phyloP scores from a whole-genome alignment of 2,797 vertebrate species.

The Danionella dracula region DNA sequence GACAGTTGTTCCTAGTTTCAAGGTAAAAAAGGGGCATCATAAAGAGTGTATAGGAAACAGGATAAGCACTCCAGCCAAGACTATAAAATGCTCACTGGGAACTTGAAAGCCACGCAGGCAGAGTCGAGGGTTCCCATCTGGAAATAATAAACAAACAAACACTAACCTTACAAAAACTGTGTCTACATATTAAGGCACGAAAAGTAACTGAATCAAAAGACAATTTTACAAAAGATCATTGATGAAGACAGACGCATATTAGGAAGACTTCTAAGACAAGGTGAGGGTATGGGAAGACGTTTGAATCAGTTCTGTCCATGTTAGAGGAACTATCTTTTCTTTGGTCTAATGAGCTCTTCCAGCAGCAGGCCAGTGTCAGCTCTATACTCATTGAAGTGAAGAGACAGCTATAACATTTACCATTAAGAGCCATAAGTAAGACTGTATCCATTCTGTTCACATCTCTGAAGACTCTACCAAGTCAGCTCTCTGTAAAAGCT shows the following conservation, averaged over 20 bases:
- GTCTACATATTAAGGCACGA: constrained; percentile 10
- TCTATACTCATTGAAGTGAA: constrained; percentile 41
- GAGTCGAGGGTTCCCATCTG: constrained; percentile 79
- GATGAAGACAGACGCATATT: constrained; percentile 59
- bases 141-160: constrained; percentile 84
- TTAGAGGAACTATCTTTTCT: constrained; percentile 61
- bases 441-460: constrained; percentile 32
- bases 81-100: constrained; percentile 78
- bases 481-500: constrained; percentile 15
- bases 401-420: constrained; percentile 47
- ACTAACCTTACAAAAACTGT: constrained; percentile 55
- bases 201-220: constrained; percentile 47
- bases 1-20: constrained; percentile 75
- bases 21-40: constrained; percentile 64
- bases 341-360: constrained; percentile 71
- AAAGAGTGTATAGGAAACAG: constrained; percentile 76
- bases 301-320: constrained; percentile 4
- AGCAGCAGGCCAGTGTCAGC: constrained; percentile 57
- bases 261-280: constrained; percentile 55
- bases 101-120: constrained; percentile 79
- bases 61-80: constrained; percentile 76
- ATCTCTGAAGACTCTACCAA: constrained; percentile 10
- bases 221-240: constrained; percentile 62
- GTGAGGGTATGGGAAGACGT: constrained; percentile 42
- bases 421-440: constrained; percentile 49